phyloP scores from a whole-genome alignment of 1,140 invertebrate genomes.

The Arctopsyche grandis region DNA sequence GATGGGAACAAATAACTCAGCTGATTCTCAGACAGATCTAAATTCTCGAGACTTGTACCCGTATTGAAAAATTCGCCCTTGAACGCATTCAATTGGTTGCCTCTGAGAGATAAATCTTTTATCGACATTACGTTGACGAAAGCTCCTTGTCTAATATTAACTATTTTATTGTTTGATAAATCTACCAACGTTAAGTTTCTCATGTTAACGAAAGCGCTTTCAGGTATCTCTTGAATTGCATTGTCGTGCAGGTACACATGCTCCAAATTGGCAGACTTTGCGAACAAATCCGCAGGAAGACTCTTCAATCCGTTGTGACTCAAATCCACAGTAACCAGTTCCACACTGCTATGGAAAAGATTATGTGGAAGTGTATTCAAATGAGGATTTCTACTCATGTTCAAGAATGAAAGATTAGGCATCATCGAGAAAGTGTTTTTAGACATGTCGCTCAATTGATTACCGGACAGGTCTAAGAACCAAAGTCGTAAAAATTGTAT shows the following conservation, averaged over 20 bases:
- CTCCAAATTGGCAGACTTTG: slow-evolving; percentile 73
- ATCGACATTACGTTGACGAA: slow-evolving; percentile 78
- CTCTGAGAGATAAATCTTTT: slow-evolving; percentile 72
- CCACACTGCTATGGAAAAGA: slow-evolving; percentile 70
- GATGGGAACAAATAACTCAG: slow-evolving; percentile 82
- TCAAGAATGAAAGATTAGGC: slow-evolving; percentile 75
- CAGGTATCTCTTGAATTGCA: slow-evolving; percentile 74
- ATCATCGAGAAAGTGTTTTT: slow-evolving; percentile 76
- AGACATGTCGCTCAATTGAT: slow-evolving; percentile 77
- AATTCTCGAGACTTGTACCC: slow-evolving; percentile 74
- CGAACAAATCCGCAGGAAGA: slow-evolving; percentile 76
- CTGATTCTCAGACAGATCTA: slow-evolving; percentile 81
- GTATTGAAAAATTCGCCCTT: slow-evolving; percentile 83
- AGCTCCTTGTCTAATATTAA: slow-evolving; percentile 74
- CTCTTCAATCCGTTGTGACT: slow-evolving; percentile 77
- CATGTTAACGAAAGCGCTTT: slow-evolving; percentile 77
- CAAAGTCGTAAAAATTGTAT: slow-evolving; percentile 73
- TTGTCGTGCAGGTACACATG: slow-evolving; percentile 75
- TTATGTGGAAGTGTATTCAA: slow-evolving; percentile 69
- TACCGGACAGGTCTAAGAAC: slow-evolving; percentile 81
- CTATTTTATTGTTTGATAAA: slow-evolving; percentile 81
- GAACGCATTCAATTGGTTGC: slow-evolving; percentile 79
- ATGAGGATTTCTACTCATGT: slow-evolving; percentile 81
- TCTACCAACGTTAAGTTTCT: slow-evolving; percentile 77
- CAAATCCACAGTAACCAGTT: slow-evolving; percentile 76